Percentiles rank a stretch among this genome's conserved stretches.
Evolutionary conservation across 1,140 invertebrate species (phyloP).

Genomic region (Lepidurus couesii): DNA sequence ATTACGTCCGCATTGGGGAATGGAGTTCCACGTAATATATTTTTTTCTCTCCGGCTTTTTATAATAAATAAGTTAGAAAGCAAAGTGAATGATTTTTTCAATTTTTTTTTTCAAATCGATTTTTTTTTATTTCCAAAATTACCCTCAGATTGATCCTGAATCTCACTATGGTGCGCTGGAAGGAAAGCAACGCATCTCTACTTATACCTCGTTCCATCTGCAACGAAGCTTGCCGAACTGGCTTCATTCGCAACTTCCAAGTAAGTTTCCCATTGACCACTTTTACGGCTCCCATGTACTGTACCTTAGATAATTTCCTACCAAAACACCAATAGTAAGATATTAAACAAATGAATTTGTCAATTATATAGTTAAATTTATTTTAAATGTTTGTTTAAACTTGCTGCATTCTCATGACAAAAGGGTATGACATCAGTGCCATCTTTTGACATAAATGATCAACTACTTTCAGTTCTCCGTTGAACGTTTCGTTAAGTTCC

Average conservation of each 20-base stretch:
- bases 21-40: slow-evolving; percentile 55
- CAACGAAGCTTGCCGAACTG: slow-evolving; percentile 56
- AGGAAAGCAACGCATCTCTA: slow-evolving; percentile 40
- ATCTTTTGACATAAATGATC: no score
- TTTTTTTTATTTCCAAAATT: slow-evolving; percentile 23
- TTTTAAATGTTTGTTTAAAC: not conserved
- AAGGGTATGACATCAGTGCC: not conserved
- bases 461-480: not conserved
- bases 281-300: not conserved
- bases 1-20: slow-evolving; percentile 56
- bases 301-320: not conserved
- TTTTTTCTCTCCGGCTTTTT: not conserved
- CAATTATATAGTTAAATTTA: not conserved
- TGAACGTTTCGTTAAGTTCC: no score
- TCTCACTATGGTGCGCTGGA: slow-evolving; percentile 47
- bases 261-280: slow-evolving; percentile 41
- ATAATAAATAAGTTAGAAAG: not conserved
- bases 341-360: no score
- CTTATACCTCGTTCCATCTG: slow-evolving; percentile 56
- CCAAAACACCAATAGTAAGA: not conserved
- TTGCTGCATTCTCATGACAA: no score
- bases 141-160: slow-evolving; percentile 44
- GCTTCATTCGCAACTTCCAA: slow-evolving; percentile 55
- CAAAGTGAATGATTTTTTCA: not conserved
- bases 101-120: not conserved